Evolutionary conservation across 2,113 vertebrate genomes (phyloP).

Genomic region (Oxygymnocypris stewartii): DNA sequence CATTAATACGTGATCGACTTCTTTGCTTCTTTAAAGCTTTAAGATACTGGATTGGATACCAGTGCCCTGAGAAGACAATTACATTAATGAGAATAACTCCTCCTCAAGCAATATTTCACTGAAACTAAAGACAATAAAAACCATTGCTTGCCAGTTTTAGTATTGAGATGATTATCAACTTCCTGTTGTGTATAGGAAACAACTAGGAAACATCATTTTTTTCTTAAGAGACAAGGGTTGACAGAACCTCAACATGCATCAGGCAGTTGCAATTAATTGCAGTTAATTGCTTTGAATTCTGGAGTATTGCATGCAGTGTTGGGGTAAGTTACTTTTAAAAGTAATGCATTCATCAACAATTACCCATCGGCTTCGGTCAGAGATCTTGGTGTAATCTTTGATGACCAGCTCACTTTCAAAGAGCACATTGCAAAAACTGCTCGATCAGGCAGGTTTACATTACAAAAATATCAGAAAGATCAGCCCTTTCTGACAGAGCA

Average conservation of each 20-base stretch:
- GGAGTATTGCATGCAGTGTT: neutral
- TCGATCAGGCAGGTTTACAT: too few relatives aligned
- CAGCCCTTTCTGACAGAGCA: too few relatives aligned
- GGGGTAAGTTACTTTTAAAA: too few relatives aligned
- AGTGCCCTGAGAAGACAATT: neutral
- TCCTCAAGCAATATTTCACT: neutral
- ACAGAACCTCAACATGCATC: neutral
- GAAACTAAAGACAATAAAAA: neutral
- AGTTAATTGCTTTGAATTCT: neutral
- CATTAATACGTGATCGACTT: neutral
- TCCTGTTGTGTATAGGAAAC: neutral
- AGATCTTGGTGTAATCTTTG: too few relatives aligned
- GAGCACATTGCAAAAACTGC: too few relatives aligned
- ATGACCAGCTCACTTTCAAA: too few relatives aligned
- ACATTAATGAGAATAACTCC: neutral
- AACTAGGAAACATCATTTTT: too few relatives aligned
- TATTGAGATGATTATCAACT: neutral
- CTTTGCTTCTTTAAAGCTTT: neutral
- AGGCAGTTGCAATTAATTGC: too few relatives aligned
- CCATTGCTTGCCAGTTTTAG: neutral
- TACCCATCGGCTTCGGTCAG: too few relatives aligned
- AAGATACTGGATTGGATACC: neutral
- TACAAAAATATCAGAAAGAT: too few relatives aligned
- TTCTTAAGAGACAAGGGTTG: neutral
- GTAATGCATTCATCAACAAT: too few relatives aligned